Evolutionary conservation across 2,797 vertebrate species (phyloP).

Genomic region (Glossophaga mutica): DNA sequence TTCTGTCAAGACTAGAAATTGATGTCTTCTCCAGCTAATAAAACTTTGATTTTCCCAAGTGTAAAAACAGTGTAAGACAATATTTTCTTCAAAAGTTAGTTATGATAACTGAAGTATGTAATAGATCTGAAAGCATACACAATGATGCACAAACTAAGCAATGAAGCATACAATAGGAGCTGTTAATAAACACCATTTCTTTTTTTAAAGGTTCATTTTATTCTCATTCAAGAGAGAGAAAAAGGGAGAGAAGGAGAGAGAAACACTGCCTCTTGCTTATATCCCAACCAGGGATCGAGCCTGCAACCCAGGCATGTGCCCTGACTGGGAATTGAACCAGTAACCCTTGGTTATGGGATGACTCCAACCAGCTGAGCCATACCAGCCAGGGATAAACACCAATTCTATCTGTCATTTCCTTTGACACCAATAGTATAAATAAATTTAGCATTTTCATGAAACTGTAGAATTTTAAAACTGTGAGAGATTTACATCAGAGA

Average conservation of each 20-base stretch:
- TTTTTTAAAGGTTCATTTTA: neutral
- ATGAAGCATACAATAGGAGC: neutral
- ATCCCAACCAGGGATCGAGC: neutral
- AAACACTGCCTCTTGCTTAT: neutral
- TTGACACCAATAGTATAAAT: neutral
- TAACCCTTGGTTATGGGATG: neutral
- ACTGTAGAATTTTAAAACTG: neutral
- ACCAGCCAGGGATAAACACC: neutral
- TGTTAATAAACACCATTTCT: neutral
- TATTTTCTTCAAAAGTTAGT: neutral
- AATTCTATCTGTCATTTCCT: neutral
- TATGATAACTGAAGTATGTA: neutral
- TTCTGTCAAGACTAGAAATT: neutral
- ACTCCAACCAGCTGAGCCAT: neutral
- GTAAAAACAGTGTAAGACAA: neutral
- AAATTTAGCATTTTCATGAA: slow-evolving; percentile 13
- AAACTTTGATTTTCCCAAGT: neutral
- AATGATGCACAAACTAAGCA: neutral
- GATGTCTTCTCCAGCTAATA: neutral
- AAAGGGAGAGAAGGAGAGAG: neutral
- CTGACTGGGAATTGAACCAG: neutral
- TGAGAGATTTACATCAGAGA: neutral
- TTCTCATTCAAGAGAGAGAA: neutral
- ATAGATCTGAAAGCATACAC: neutral
- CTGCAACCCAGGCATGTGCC: neutral